A percentile compares a stretch with the other conserved stretches of the same genome.
Conservation (phyloP, 2,888 invertebrate genomes). For the Luperina nickerlii region DNA sequence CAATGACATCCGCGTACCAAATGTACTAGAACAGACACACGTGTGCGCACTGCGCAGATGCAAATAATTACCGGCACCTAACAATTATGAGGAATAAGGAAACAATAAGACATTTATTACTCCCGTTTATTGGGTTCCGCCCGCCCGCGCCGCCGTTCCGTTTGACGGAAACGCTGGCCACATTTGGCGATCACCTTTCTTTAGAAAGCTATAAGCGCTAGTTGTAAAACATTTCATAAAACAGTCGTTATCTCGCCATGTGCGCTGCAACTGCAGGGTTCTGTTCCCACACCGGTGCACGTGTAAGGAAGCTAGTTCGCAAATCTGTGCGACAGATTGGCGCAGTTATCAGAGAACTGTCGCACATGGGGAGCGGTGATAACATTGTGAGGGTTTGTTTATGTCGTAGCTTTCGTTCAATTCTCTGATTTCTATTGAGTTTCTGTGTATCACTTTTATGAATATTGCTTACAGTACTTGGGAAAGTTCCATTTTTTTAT, state of each 20-base stretch:
- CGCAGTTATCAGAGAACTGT: constrained; percentile 71
- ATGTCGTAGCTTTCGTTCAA: background rate
- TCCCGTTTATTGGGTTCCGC: constrained; percentile 61
- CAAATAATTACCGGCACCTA: constrained; percentile 59
- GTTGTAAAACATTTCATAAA: constrained; percentile 88
- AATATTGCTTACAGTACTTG: background rate
- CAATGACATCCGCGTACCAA: constrained; percentile 52
- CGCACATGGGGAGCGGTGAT: constrained; percentile 71
- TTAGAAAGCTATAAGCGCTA: constrained; percentile 81
- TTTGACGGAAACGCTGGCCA: constrained; percentile 79
- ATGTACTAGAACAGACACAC: constrained; percentile 43
- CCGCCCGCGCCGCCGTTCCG: constrained; percentile 51
- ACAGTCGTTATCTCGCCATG: constrained; percentile 83
- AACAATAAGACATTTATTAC: constrained; percentile 73
- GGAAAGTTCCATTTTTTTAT: background rate
- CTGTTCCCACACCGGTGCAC: constrained; percentile 81
- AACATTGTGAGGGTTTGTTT: constrained; percentile 58
- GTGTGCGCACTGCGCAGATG: constrained; percentile 62
- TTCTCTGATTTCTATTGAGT: background rate
- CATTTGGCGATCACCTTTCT: constrained; percentile 87
- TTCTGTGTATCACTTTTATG: background rate
- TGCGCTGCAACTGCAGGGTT: constrained; percentile 75
- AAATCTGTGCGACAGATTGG: constrained; percentile 88
- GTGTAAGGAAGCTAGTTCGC: constrained; percentile 84
- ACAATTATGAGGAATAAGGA: constrained; percentile 69